These are phyloP conservation scores for Eudemis profundana DNA, from an alignment of 2,888 invertebrate species.

Conservation along the genomic window DNA sequence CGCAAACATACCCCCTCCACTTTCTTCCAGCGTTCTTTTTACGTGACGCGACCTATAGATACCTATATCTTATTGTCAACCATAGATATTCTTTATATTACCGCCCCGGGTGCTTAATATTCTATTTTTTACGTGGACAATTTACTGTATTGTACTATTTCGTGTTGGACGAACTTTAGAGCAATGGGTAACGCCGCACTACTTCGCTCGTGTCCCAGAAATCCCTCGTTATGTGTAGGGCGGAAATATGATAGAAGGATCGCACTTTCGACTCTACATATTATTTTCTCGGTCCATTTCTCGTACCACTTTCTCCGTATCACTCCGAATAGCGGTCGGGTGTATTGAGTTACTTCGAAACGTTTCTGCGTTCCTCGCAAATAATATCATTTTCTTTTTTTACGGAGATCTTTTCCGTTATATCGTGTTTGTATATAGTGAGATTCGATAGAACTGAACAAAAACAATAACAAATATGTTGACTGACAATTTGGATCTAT, in stretches of 20 bases:
- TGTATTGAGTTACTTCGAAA: constrained; percentile 36
- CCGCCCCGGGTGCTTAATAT: too few relatives aligned
- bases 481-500: too few relatives aligned
- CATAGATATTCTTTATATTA: too few relatives aligned
- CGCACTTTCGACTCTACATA: constrained; percentile 40
- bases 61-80: too few relatives aligned
- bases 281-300: constrained; percentile 41
- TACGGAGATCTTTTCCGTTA: constrained; percentile 14
- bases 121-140: too few relatives aligned
- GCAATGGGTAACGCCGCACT: constrained; percentile 7
- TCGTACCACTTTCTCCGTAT: constrained; percentile 37
- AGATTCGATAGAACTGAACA: too few relatives aligned
- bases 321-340: constrained; percentile 27
- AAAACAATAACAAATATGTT: too few relatives aligned
- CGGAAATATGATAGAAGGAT: constrained; percentile 40
- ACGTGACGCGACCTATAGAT: too few relatives aligned
- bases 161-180: not conserved
- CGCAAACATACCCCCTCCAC: too few relatives aligned
- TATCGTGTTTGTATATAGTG: constrained; percentile 16
- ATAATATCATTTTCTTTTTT: constrained; percentile 38
- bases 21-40: too few relatives aligned
- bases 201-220: constrained; percentile 10
- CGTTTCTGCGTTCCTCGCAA: constrained; percentile 24
- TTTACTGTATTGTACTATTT: too few relatives aligned
- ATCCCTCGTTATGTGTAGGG: constrained; percentile 35